Percentiles rank a stretch among this genome's conserved stretches.
These are phyloP conservation scores for Acanthurus tractus DNA, from an alignment of 2,797 vertebrate species.

Conservation along the genomic window DNA sequence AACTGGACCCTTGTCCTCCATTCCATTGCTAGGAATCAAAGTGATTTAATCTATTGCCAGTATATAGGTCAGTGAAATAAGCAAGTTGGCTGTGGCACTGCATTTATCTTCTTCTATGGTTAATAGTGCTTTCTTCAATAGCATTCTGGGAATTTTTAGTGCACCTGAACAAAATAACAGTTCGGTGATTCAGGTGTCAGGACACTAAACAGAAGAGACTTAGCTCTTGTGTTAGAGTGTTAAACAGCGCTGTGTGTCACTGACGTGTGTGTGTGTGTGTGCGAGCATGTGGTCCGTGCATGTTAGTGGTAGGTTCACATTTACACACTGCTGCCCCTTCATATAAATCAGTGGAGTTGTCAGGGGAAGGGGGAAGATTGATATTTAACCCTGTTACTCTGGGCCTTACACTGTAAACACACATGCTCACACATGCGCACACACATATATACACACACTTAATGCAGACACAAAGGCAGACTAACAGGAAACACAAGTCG, in stretches of 20 bases:
- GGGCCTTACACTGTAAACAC: not conserved
- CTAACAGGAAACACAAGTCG: not conserved
- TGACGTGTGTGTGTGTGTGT: conserved; percentile 29
- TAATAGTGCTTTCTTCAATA: not conserved
- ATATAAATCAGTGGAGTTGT: conserved; percentile 55
- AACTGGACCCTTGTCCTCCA: not conserved
- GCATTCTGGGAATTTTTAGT: conserved; percentile 24
- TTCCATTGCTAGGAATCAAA: not conserved
- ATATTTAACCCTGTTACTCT: conserved; percentile 34
- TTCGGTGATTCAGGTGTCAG: conserved; percentile 22
- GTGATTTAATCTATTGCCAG: not conserved
- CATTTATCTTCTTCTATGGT: not conserved
- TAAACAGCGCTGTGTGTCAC: conserved; percentile 66
- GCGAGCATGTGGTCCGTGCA: not conserved
- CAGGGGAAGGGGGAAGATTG: conserved; percentile 43
- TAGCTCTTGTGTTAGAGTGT: conserved; percentile 41
- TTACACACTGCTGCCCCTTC: conserved; percentile 20
- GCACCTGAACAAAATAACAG: not conserved
- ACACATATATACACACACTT: conserved; percentile 3
- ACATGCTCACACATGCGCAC: conserved; percentile 20
- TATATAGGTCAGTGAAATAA: not conserved
- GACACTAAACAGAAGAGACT: conserved; percentile 36
- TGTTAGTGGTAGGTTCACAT: conserved; percentile 14
- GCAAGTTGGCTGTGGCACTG: not conserved
- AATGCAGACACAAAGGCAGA: conserved; percentile 2